phyloP scores from a whole-genome alignment of 2,797 vertebrate genomes.

The Chaetophractus vellerosus region DNA sequence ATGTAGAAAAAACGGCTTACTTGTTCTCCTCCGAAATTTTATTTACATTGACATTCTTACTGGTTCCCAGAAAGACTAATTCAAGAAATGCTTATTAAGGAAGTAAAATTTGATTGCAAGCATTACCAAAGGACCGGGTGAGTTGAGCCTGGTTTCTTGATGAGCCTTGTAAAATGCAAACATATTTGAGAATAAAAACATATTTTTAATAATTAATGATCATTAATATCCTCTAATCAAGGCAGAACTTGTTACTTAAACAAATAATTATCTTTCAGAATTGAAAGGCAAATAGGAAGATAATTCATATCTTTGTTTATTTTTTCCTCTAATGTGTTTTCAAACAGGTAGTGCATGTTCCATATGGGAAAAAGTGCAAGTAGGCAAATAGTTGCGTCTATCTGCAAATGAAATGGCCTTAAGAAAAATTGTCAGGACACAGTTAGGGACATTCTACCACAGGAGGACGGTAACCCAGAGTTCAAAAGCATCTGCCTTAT shows the following conservation, averaged over 20 bases:
- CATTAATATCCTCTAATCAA: conserved; percentile 69
- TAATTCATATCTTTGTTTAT: conserved; percentile 40
- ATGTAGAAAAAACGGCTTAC: neutral
- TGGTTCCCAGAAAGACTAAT: neutral
- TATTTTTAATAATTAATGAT: conserved; percentile 72
- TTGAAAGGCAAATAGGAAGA: conserved; percentile 59
- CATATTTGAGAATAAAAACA: conserved; percentile 68
- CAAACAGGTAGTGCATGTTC: neutral
- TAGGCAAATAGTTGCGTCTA: neutral
- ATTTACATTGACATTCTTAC: neutral
- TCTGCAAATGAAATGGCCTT: neutral
- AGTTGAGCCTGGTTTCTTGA: neutral
- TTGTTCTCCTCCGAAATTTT: neutral
- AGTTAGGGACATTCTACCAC: neutral
- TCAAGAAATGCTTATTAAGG: conserved; percentile 38
- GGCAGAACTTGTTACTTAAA: conserved; percentile 55
- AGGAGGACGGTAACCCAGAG: neutral
- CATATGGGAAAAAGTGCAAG: neutral
- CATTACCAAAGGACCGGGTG: conserved; percentile 22
- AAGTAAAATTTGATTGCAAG: conserved; percentile 53
- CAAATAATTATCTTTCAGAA: conserved; percentile 69
- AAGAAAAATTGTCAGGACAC: neutral
- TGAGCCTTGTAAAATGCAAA: conserved; percentile 69
- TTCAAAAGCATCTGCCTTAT: neutral
- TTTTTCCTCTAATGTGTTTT: conserved; percentile 61